Conservation (phyloP, 2,797 vertebrate genomes). For the Rhadinocentrus ornatus region DNA sequence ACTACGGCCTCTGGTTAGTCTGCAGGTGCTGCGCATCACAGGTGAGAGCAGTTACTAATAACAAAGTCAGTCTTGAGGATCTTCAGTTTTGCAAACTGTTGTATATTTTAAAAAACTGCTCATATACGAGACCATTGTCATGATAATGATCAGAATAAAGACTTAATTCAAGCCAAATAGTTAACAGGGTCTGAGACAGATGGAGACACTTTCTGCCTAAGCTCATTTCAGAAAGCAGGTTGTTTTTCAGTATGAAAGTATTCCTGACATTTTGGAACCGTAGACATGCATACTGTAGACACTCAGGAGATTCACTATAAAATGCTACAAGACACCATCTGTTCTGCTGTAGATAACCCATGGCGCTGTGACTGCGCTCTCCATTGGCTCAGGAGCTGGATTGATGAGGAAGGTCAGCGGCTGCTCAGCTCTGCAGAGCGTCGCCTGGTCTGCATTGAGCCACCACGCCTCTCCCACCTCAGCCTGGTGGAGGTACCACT, state of each 20-base stretch:
- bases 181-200: too few species aligned
- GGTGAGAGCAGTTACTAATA: constrained; percentile 74
- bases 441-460: constrained; percentile 87
- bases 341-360: constrained; percentile 83
- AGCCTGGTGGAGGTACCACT: constrained; percentile 87
- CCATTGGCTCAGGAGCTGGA: constrained; percentile 91
- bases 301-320: not conserved
- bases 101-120: not conserved
- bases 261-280: not conserved
- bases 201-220: not conserved
- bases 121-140: not conserved
- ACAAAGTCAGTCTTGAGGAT: not conserved
- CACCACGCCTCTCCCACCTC: constrained; percentile 88
- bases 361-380: constrained; percentile 94
- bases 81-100: not conserved
- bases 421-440: constrained; percentile 88
- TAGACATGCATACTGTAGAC: not conserved
- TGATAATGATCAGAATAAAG: not conserved
- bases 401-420: constrained; percentile 88
- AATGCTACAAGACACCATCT: not conserved
- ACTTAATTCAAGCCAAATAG: not conserved
- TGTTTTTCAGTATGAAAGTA: not conserved
- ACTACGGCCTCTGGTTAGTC: constrained; percentile 87
- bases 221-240: not conserved
- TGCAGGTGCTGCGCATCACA: constrained; percentile 91